Conservation (phyloP, 2,888 invertebrate genomes). For the Mythimna lalbum region DNA sequence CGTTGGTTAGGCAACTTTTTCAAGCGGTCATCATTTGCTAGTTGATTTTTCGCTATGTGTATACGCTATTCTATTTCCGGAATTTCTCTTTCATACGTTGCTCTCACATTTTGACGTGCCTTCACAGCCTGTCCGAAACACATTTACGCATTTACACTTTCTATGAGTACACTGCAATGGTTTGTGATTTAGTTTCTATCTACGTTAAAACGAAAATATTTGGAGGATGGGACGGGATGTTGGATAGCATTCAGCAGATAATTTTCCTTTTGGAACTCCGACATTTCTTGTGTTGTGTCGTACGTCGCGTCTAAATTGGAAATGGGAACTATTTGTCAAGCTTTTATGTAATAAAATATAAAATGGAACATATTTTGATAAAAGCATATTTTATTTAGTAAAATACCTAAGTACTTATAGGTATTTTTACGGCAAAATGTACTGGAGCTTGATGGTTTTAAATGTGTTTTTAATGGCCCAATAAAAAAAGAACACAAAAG, state of each 20-base stretch:
- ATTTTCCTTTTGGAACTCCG: slow-evolving; percentile 39
- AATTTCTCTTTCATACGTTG: slow-evolving; percentile 60
- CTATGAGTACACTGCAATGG: slow-evolving; percentile 48
- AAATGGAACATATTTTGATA: slow-evolving; percentile 8
- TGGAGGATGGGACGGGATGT: slow-evolving; percentile 31
- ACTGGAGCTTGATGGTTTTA: slow-evolving; percentile 42
- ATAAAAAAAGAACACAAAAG: slow-evolving; percentile 44
- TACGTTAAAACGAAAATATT: slow-evolving; percentile 46
- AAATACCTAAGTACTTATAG: not conserved
- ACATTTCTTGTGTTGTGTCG: slow-evolving; percentile 45
- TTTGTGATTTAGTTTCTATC: slow-evolving; percentile 54
- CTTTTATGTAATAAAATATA: slow-evolving; percentile 29
- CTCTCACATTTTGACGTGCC: slow-evolving; percentile 62
- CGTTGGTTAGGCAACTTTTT: slow-evolving; percentile 34
- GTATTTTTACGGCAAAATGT: slow-evolving; percentile 24
- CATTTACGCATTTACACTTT: slow-evolving; percentile 59
- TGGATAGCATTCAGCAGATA: slow-evolving; percentile 45
- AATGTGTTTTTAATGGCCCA: slow-evolving; percentile 47
- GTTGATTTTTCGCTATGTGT: slow-evolving; percentile 60
- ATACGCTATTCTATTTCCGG: slow-evolving; percentile 69
- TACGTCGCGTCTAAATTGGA: slow-evolving; percentile 45
- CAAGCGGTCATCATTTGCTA: slow-evolving; percentile 49
- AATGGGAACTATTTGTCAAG: slow-evolving; percentile 42
- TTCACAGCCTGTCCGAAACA: slow-evolving; percentile 64
- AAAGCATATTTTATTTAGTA: slow-evolving; percentile 3